Base-by-base conservation (phyloP, 2,797 vertebrate species). In the Cirrhinus mrigala region DNA sequence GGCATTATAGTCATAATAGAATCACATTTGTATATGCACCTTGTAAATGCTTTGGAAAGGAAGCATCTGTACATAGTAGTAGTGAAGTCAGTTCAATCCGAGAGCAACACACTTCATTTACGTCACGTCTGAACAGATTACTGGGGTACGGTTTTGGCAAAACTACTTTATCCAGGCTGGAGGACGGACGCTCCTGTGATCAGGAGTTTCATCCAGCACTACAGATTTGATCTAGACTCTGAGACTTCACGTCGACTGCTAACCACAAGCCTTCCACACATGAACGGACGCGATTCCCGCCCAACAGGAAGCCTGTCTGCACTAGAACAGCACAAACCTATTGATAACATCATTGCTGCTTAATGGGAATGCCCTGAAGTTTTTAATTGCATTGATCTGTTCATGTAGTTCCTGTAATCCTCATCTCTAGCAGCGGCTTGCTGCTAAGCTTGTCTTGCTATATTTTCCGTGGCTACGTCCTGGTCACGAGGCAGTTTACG, bases 401-500 rank as follows among this genome's bases (percentile, higher is more conserved):
- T 66, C 18, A 40, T 10, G 15, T 50, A 18, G 22, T 69, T 78
- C 64, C 24, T 78, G 81, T 27, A 48, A 24, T 69, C 76, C 78
- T 48, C 52, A 9, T 50, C 62, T 80, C 27, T 37, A 60, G 54
- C 54, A 56, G 50, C 37, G n/a, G 44, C n/a, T 69, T 27, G 22
- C 56, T 22, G 78, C 46, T 9, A 24, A 8, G 3, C 76, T 46
- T 20, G 14, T 62, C 56, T 46, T 22, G 11, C 48, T 69, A 27
- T 48, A 6, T 82, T 69, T 48, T 70, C 83, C 75, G 75, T 84
- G 83, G 75, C 75, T 69, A 58, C 9, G 14, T 69, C 52, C 83
- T 78, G 74, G 64, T 79, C 50, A 58, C n/a, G 86, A 83, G 83
- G 78, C 85, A 84, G 86, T 86, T 88, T 85, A 74, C 58, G 74